A percentile compares a stretch with the other conserved stretches of the same genome.
These are phyloP conservation scores for Orussus abietinus DNA, from an alignment of 1,140 invertebrate species.

Conservation along the genomic window DNA sequence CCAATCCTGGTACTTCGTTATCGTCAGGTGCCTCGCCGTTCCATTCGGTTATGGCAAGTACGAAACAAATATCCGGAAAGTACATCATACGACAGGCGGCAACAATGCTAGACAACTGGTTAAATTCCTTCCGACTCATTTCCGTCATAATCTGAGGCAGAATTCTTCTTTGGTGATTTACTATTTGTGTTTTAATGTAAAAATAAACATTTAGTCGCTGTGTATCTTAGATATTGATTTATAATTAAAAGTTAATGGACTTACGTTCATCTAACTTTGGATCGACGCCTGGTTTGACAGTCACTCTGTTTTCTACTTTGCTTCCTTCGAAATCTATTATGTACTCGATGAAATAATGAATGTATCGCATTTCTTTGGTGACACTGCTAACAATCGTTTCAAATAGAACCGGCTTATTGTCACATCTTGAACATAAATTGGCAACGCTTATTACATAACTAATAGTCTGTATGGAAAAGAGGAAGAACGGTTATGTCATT, in stretches of 20 bases:
- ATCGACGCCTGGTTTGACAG: slow-evolving; percentile 66
- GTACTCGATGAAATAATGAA: slow-evolving; percentile 52
- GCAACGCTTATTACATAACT: slow-evolving; percentile 63
- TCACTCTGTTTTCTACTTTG: slow-evolving; percentile 60
- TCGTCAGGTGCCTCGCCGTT: slow-evolving; percentile 52
- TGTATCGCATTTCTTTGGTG: slow-evolving; percentile 59
- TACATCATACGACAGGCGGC: slow-evolving; percentile 68
- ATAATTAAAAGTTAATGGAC: no score
- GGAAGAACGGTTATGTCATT: slow-evolving; percentile 12
- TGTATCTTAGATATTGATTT: no score
- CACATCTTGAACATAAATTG: slow-evolving; percentile 57
- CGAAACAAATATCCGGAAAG: slow-evolving; percentile 73
- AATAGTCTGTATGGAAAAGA: slow-evolving; percentile 56
- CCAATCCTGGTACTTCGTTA: slow-evolving; percentile 58
- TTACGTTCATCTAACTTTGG: slow-evolving; percentile 64
- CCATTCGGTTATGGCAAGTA: slow-evolving; percentile 64
- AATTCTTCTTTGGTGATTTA: no score
- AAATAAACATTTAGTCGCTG: not conserved
- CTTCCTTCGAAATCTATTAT: slow-evolving; percentile 69
- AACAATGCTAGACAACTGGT: slow-evolving; percentile 58
- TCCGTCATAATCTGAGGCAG: no score
- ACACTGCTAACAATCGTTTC: slow-evolving; percentile 54
- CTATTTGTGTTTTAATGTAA: no score
- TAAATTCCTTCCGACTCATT: slow-evolving; percentile 50
- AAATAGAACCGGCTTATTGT: slow-evolving; percentile 53